A percentile compares a stretch with the other conserved stretches of the same genome.
Evolutionary conservation across 2,113 vertebrate genomes (phyloP).

Genomic region (Polypterus senegalus): DNA sequence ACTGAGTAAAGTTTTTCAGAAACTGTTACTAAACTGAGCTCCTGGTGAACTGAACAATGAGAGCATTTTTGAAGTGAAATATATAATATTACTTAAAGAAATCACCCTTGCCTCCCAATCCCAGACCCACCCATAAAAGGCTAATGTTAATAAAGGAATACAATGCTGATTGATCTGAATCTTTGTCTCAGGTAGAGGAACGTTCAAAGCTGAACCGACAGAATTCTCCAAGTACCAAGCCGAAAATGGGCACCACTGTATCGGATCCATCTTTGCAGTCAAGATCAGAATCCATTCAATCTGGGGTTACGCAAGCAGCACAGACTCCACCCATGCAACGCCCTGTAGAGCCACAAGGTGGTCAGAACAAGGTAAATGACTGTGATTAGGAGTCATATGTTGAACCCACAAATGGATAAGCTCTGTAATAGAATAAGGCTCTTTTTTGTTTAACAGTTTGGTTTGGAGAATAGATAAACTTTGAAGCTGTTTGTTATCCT

Average conservation of each 20-base stretch:
- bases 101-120: background rate
- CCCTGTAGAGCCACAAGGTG: conserved; percentile 80
- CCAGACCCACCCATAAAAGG: background rate
- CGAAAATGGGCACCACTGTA: conserved; percentile 65
- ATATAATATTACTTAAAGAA: too few species aligned
- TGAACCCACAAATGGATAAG: background rate
- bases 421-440: background rate
- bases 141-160: background rate
- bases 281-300: conserved; percentile 54
- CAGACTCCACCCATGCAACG: conserved; percentile 87
- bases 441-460: background rate
- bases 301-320: conserved; percentile 45
- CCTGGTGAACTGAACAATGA: too few species aligned
- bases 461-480: background rate
- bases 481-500: too few species aligned
- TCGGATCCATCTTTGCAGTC: conserved; percentile 62
- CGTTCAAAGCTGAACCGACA: conserved; percentile 75
- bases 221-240: conserved; percentile 53
- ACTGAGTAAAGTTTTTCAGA: too few species aligned
- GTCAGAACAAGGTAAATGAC: conserved; percentile 70
- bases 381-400: background rate
- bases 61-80: too few species aligned
- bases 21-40: too few species aligned
- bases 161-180: too few species aligned
- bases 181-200: conserved; percentile 64